phyloP scores from a whole-genome alignment of 23 tunicate species.

The Phallusia fumigata region DNA sequence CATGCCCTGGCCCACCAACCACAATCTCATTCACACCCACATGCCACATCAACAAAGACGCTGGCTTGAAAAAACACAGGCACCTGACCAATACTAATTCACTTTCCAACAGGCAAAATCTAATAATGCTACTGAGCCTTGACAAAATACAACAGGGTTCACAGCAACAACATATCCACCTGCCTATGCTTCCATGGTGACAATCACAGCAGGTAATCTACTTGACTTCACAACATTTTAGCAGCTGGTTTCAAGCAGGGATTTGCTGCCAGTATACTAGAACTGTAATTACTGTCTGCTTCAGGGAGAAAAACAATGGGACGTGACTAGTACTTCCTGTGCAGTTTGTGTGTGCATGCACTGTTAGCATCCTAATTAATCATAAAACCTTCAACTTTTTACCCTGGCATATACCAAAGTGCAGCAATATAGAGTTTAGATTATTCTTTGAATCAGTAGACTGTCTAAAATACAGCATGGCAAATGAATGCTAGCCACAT shows the following conservation, averaged over 20 bases:
- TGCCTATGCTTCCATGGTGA: neutral
- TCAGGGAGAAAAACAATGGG: conserved; percentile 2
- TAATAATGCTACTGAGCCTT: neutral
- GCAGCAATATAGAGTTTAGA: neutral
- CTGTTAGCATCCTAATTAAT: neutral
- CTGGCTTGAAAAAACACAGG: neutral
- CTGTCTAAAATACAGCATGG: too few relatives aligned
- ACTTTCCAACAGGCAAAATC: neutral
- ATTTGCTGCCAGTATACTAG: neutral
- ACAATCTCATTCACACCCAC: neutral
- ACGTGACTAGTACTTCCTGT: conserved; percentile 11
- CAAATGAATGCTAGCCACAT: too few relatives aligned
- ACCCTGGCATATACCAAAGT: neutral
- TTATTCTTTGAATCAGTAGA: too few relatives aligned
- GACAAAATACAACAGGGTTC: neutral
- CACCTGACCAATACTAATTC: conserved; percentile 11
- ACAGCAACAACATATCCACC: neutral
- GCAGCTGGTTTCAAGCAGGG: too few relatives aligned
- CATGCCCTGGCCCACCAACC: neutral
- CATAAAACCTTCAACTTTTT: neutral
- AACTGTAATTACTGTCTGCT: neutral
- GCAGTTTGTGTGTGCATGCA: conserved; percentile 1
- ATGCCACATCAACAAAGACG: neutral
- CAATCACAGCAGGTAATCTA: too few relatives aligned
- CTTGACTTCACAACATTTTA: too few relatives aligned